Evolutionary conservation across 2,113 vertebrate genomes (phyloP), one percentile per base, ranked within the genome.

Genomic region (Tylochromis polylepis): DNA sequence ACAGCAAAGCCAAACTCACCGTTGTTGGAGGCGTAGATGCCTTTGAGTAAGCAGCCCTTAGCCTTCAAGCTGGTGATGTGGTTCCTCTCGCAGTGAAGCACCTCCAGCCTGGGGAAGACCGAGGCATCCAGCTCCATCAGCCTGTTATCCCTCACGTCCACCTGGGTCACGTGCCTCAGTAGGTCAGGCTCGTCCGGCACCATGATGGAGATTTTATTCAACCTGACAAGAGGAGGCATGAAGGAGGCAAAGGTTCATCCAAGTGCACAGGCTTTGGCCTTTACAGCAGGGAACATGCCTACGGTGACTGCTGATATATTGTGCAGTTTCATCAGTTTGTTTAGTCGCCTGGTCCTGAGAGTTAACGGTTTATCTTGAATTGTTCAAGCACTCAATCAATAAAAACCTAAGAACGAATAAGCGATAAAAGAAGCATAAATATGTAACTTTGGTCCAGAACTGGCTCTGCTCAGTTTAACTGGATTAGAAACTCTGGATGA

Each of bases 71-170:
- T 95, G n/a, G 92, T 85, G 93, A 99, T 95, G 22, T 95, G 95
- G 92, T 99, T 99, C 91, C 98, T 96, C 93, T 99, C 98, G 89
- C 98, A 99, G 96, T 99, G 99, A 16, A 99, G 95, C 87, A 99
- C 97, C 93, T 99, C 98, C n/a, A 99, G 96, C 0, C 97, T 96
- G 87, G 97, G 97, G 93, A 99, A 98, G 87, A 98, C 87, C 1
- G 97, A 97, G 29, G 97, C 97, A 3, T 99, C 97, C 83, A 99
- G 96, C 22, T 97, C 97, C 5, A 82, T 94, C 57, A 99, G 97
- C 87, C 97, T 95, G 94, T 99, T 99, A 93, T 99, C 98, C 83
- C 99, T 96, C 67, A 99, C 93, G 58, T 99, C 99, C 88, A 99
- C 94, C 5, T 99, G 98, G 36, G 98, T 99, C 94, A 99, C 95